Evolutionary conservation across 2,113 vertebrate species (phyloP).

Genomic region (Falcunculus frontatus): DNA sequence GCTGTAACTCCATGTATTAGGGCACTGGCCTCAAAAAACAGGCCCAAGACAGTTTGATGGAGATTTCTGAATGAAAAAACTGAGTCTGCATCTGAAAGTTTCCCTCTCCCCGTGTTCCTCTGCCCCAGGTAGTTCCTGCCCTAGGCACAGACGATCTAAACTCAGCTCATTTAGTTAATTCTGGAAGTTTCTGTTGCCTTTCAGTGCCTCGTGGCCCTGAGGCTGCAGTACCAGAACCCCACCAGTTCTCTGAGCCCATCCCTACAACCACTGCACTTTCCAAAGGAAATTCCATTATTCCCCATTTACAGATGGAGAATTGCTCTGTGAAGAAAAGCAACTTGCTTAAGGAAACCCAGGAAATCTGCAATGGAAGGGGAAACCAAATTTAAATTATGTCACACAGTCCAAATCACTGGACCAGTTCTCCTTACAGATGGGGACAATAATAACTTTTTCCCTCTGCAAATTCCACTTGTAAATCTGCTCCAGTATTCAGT

Average conservation of each 20-base stretch:
- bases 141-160: background rate
- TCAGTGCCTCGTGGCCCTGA: background rate
- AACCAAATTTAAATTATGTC: background rate
- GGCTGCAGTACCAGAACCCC: background rate
- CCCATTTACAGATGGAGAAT: background rate
- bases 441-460: background rate
- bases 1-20: fast-evolving
- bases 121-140: background rate
- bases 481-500: conserved; percentile 21
- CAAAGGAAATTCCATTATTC: fast-evolving
- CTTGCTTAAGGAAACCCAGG: background rate
- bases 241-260: background rate
- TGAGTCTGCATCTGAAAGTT: background rate
- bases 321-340: background rate
- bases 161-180: background rate
- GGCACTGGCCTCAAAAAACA: background rate
- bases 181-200: background rate
- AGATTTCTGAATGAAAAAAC: background rate
- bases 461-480: conserved; percentile 13
- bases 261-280: fast-evolving
- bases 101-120: background rate
- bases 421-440: background rate
- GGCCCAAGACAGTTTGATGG: background rate
- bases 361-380: background rate
- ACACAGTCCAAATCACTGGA: background rate